Conservation (phyloP, 1,140 invertebrate genomes). For the Drosophila sp. region DNA sequence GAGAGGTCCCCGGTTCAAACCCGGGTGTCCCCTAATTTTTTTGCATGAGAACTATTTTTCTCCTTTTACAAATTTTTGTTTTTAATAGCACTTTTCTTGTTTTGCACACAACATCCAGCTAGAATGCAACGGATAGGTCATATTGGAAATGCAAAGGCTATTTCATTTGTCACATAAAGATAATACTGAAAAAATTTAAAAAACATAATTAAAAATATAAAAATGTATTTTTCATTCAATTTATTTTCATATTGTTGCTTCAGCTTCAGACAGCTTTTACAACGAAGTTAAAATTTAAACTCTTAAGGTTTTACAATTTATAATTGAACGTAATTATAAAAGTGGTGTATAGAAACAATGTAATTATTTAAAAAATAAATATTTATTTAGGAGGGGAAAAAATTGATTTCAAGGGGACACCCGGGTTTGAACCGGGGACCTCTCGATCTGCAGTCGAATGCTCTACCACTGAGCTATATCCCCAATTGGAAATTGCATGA, state of each 20-base stretch:
- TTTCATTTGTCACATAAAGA: no score
- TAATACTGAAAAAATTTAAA: no score
- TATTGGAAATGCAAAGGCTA: no score
- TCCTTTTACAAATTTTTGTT: constrained; percentile 4
- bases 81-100: neutral
- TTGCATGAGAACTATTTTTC: constrained; percentile 3
- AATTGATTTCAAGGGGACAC: constrained; percentile 88
- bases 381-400: constrained; percentile 23
- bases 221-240: no score
- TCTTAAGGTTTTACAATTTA: no score
- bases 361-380: neutral
- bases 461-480: constrained; percentile 92
- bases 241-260: no score
- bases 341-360: no score
- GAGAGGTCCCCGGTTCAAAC: constrained; percentile 97
- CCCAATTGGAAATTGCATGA: constrained; percentile 36
- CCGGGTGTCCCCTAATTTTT: constrained; percentile 91
- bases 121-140: no score
- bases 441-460: constrained; percentile 97
- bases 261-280: no score
- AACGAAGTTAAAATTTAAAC: no score
- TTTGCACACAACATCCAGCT: neutral
- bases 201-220: neutral
- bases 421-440: constrained; percentile 97
- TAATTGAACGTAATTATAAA: no score